Conservation (phyloP, 2,888 invertebrate genomes). For the Watsonalla binaria region DNA sequence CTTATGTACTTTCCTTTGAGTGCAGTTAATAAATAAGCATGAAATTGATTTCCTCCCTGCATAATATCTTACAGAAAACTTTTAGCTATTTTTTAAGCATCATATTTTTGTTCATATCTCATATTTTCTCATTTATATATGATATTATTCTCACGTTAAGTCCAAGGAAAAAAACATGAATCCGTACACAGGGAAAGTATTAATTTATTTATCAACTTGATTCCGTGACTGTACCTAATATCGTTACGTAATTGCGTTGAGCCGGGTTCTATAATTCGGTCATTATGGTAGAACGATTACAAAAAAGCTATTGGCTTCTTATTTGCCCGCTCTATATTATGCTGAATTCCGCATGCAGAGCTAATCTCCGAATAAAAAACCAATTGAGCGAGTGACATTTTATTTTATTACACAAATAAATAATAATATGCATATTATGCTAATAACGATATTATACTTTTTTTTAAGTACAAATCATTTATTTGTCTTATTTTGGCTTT, state of each 20-base stretch:
- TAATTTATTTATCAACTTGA: slow-evolving; percentile 11
- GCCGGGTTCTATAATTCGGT: slow-evolving; percentile 9
- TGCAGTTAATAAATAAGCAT: no score
- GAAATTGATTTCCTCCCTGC: no score
- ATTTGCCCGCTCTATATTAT: not conserved
- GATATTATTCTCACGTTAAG: no score
- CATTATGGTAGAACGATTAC: slow-evolving; percentile 13
- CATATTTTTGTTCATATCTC: no score
- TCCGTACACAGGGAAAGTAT: slow-evolving; percentile 5
- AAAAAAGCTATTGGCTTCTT: slow-evolving; percentile 10
- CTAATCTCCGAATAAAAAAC: not conserved
- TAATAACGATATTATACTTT: no score
- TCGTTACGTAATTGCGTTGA: slow-evolving; percentile 16
- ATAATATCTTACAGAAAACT: no score
- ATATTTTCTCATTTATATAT: no score
- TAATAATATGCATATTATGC: no score
- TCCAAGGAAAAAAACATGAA: not conserved
- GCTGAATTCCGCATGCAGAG: not conserved
- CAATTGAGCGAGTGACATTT: not conserved
- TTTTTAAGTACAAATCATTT: no score
- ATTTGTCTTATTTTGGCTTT: no score
- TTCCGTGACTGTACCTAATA: slow-evolving; percentile 5
- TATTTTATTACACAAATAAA: not conserved
- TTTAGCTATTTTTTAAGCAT: no score
- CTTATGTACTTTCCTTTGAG: no score